phyloP scores from a whole-genome alignment of 1,140 invertebrate species.

The Zaprionus ornatus region DNA sequence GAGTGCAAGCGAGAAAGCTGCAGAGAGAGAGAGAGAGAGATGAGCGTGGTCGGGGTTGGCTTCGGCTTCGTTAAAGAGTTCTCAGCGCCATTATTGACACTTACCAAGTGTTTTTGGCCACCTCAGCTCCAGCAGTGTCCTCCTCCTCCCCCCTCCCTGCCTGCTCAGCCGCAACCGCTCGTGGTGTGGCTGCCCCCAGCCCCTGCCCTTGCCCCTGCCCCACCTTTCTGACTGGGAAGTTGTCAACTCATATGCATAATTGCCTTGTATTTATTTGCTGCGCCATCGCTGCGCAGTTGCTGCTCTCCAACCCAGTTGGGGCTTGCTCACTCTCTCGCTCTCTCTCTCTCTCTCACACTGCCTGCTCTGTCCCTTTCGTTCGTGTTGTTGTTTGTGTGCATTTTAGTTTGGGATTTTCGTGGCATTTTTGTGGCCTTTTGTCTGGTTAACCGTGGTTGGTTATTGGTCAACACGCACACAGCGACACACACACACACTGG shows the following conservation, averaged over 20 bases:
- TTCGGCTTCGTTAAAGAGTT: constrained; percentile 60
- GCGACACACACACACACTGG: constrained; percentile 20
- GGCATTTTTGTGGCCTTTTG: constrained; percentile 84
- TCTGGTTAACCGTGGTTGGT: constrained; percentile 84
- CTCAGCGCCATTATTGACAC: constrained; percentile 79
- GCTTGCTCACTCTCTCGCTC: constrained; percentile 27
- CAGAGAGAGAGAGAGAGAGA: neutral
- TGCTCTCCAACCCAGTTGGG: constrained; percentile 44
- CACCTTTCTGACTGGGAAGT: constrained; percentile 52
- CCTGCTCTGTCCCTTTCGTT: constrained; percentile 17
- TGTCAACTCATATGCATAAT: constrained; percentile 81
- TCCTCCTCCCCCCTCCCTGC: neutral
- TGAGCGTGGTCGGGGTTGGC: neutral
- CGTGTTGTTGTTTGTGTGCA: constrained; percentile 71
- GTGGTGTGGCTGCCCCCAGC: neutral
- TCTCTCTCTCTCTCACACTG: constrained; percentile 17
- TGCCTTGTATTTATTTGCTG: constrained; percentile 70
- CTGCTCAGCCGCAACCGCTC: neutral
- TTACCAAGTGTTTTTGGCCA: constrained; percentile 50
- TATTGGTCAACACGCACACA: constrained; percentile 72
- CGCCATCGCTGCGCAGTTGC: constrained; percentile 63
- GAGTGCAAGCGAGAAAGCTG: constrained; percentile 1
- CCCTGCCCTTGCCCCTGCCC: neutral
- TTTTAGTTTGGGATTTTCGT: constrained; percentile 84
- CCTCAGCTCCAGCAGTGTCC: neutral